phyloP scores from a whole-genome alignment of 2,888 invertebrate species.

The Sminthurinus aureus region DNA sequence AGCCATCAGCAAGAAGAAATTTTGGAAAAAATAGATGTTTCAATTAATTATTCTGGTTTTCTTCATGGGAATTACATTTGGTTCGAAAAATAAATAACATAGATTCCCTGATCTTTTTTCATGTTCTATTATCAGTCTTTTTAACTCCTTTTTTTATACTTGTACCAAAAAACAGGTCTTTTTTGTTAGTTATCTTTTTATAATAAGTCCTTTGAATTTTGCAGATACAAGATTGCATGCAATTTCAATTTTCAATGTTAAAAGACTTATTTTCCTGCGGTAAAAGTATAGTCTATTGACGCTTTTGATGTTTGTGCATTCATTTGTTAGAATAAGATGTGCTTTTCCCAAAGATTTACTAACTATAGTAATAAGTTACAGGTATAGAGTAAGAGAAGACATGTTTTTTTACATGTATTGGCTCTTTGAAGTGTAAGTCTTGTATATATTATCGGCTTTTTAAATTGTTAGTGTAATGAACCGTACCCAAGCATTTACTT shows the following conservation, averaged over 20 bases:
- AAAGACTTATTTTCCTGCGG: too few relatives aligned
- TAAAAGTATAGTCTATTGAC: background rate
- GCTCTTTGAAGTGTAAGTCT: background rate
- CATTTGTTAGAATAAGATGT: background rate
- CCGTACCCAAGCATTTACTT: slow-evolving; percentile 14
- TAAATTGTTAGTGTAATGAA: background rate
- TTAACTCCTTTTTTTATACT: too few relatives aligned
- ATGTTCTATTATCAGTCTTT: too few relatives aligned
- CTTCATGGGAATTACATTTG: slow-evolving; percentile 22
- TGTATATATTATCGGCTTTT: background rate
- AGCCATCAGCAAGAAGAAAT: slow-evolving; percentile 58
- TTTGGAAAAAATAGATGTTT: slow-evolving; percentile 42
- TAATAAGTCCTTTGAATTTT: too few relatives aligned
- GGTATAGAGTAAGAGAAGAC: background rate
- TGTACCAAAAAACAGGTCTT: too few relatives aligned
- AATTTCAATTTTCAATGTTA: too few relatives aligned
- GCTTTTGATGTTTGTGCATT: too few relatives aligned
- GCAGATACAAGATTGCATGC: too few relatives aligned
- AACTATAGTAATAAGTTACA: background rate
- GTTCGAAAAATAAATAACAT: too few relatives aligned
- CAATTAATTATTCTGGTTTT: slow-evolving; percentile 36
- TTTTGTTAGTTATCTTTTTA: too few relatives aligned
- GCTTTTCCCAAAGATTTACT: background rate
- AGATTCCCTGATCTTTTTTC: too few relatives aligned
- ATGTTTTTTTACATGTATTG: background rate